Conservation (phyloP, 2,888 invertebrate species). For the Andrena bicolor region DNA sequence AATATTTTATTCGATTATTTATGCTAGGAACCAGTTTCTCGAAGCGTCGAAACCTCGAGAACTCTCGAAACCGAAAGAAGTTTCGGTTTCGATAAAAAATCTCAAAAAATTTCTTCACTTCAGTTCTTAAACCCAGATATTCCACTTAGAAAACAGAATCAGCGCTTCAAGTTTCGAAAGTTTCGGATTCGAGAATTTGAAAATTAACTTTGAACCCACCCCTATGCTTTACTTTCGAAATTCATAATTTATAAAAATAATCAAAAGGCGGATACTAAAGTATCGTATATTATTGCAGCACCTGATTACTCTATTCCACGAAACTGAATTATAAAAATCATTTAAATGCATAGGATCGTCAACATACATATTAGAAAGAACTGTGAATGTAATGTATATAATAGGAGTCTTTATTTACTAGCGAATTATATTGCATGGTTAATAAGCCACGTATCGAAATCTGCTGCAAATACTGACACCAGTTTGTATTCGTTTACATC, state of each 20-base stretch:
- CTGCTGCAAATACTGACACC: slow-evolving; percentile 51
- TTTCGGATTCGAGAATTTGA: no score
- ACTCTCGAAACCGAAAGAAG: no score
- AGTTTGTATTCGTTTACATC: slow-evolving; percentile 15
- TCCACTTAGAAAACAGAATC: no score
- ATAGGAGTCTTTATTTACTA: slow-evolving; percentile 70
- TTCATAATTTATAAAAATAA: no score
- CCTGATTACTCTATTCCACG: not conserved
- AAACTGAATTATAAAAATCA: slow-evolving; percentile 12
- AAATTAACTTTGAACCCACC: no score
- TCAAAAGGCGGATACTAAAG: not conserved
- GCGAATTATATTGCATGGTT: slow-evolving; percentile 67
- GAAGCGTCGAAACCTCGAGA: no score
- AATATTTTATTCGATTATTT: not conserved
- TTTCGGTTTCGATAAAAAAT: no score
- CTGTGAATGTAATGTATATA: slow-evolving; percentile 26
- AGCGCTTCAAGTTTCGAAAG: no score
- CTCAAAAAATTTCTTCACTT: no score
- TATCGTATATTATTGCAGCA: not conserved
- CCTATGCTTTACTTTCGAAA: no score
- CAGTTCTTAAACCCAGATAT: no score
- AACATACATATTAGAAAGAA: slow-evolving; percentile 18
- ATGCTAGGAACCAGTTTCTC: no score
- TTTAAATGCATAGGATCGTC: not conserved
- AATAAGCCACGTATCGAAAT: slow-evolving; percentile 53